Evolutionary conservation across 2,888 invertebrate genomes (phyloP), one percentile per base, ranked within the genome.

Genomic region (Proisotoma minuta): DNA sequence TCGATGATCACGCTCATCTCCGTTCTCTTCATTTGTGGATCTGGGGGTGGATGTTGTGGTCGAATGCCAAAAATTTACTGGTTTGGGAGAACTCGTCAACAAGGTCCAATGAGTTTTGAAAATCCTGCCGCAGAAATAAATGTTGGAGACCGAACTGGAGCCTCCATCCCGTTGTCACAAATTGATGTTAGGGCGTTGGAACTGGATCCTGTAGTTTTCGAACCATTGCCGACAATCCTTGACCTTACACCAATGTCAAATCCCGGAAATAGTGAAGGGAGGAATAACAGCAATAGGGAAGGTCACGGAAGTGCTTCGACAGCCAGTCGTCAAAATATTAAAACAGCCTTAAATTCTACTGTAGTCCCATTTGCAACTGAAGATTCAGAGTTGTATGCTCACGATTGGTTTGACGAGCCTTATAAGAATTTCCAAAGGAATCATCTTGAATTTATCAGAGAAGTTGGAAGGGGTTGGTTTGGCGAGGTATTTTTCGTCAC

Each of bases 381-480:
- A 50, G 73, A 70, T 49, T 62, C 73, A 3, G 51, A 63, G 26
- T 49, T 73, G 15, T 73, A 63, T 48, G 73, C 73, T 28, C 73
- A 73, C 50, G 72, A 72, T 58, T 73, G 73, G 73, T 73, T 71
- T 63, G 71, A 78, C 75, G 80, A 79, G 49, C 77, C 78, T 8
- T 78, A 79, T 67, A 81, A 81, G 67, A 85, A 87, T 76, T 86
- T 90, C 75, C 87, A 89, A 0, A 82, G 91, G 70, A 84, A 83
- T 74, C 85, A 86, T 75, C 79, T 92, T 71, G 87, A 89, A 77
- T 92, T 91, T 78, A 83, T 91, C 18, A 84, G 86, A 75, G 90
- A 91, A 79, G 82, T 91, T 63, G 90, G 89, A 1, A 83, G 84
- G 69, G 90, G 91, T 47, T 91, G 91, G 90, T 92, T 91, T 78